These are phyloP conservation scores for Sceliomorpha sp. DNA, from an alignment of 2,888 invertebrate genomes.

Conservation along the genomic window DNA sequence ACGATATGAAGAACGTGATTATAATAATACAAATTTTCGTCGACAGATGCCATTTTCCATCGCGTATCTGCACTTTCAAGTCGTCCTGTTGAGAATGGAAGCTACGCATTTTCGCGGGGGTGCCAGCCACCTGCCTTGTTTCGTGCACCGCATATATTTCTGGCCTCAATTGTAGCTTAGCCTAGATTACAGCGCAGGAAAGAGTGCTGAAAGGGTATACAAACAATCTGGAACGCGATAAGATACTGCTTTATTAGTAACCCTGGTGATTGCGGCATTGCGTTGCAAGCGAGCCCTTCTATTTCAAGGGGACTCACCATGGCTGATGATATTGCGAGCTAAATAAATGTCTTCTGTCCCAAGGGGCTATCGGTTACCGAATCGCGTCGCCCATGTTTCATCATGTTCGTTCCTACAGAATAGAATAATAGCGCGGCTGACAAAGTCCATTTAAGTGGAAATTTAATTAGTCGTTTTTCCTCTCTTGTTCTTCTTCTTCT, in stretches of 20 bases:
- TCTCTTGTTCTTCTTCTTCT: too few relatives aligned
- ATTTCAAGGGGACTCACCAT: slow-evolving; percentile 38
- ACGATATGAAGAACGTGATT: too few relatives aligned
- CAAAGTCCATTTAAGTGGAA: too few relatives aligned
- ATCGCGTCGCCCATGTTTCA: slow-evolving; percentile 27
- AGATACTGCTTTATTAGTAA: slow-evolving; percentile 57
- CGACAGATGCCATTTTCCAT: too few relatives aligned
- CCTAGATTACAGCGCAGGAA: slow-evolving; percentile 54
- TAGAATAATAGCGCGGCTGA: slow-evolving; percentile 7
- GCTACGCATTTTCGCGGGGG: slow-evolving; percentile 37
- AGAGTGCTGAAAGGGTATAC: slow-evolving; percentile 55
- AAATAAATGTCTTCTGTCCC: slow-evolving; percentile 34
- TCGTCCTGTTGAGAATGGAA: slow-evolving; percentile 39
- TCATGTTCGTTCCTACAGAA: slow-evolving; percentile 15
- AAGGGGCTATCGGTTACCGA: slow-evolving; percentile 36
- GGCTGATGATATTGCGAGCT: slow-evolving; percentile 28
- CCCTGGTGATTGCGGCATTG: slow-evolving; percentile 48
- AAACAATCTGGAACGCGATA: slow-evolving; percentile 58
- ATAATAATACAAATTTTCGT: too few relatives aligned
- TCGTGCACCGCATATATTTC: slow-evolving; percentile 51
- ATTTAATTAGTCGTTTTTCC: too few relatives aligned
- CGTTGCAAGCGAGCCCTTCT: slow-evolving; percentile 39
- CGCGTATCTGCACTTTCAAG: slow-evolving; percentile 4
- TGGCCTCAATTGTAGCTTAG: slow-evolving; percentile 56
- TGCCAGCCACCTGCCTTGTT: slow-evolving; percentile 44